Evolutionary conservation across 1,140 invertebrate species (phyloP), one percentile per base, ranked within the genome.

Genomic region (Portunus trituberculatus): DNA sequence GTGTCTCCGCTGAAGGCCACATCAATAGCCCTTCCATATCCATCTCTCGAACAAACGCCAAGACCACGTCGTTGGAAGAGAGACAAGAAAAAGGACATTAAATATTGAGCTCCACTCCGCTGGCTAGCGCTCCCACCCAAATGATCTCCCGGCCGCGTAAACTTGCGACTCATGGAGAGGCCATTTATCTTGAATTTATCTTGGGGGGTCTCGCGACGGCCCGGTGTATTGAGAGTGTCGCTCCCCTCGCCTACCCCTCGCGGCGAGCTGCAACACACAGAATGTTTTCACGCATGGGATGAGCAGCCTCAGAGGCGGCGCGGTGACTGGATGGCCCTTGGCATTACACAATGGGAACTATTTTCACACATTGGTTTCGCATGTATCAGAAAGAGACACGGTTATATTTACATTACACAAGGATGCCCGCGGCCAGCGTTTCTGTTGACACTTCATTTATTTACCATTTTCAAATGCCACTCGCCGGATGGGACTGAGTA

Each of bases 181-280:
- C 92, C 92, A 93, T 93, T 93, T 93, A 88, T 93, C 92, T 88
- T 93, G 92, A 87, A 87, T 87, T 59, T 88, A 93, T 93, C 92
- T 93, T 59, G 83, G 92, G 92, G 84, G 82, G 82, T 83, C 39
- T 39, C 46, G 32, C 76, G 32, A 8, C 76, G 39, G 20, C 67
- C 76, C 16, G n/a, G 29, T 93, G 92, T 83, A 93, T 93, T 93
- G 76, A 93, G n/a, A 32, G 76, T 16, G 92, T 84, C 14, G 25
- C 76, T 29, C 29, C 67, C 39, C 91, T 67, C 91, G 52, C 6
- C 25, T 25, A 20, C 67, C 76, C 92, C 67, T 52, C 28, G 2
- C 45, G 82, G 82, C 45, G 31, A 39, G 16, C 76, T 76, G 92
- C 76, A 93, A 93, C 32, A 92, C 32, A 86, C 39, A 32, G 82